Conservation (phyloP, 2,797 vertebrate genomes). For the Pseudomugil tenellus region DNA sequence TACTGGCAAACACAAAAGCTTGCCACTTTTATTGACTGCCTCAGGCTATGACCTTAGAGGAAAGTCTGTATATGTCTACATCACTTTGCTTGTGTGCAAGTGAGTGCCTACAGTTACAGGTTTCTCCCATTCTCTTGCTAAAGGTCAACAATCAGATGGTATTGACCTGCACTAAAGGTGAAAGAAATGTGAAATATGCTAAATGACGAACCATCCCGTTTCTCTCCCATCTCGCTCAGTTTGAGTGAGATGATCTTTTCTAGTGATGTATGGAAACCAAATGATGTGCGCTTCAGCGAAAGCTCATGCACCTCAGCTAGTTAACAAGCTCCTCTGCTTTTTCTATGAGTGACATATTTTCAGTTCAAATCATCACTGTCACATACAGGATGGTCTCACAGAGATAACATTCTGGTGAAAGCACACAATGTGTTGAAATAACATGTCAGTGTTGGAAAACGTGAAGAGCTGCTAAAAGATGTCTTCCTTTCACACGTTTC, state of each 20-base stretch:
- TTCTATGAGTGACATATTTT: not conserved
- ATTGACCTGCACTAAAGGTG: constrained; percentile 81
- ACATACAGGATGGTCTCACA: constrained; percentile 2
- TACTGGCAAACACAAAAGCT: constrained; percentile 66
- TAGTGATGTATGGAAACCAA: not conserved
- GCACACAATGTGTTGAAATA: constrained; percentile 9
- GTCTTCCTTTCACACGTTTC: constrained; percentile 8
- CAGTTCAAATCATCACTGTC: not conserved
- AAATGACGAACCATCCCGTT: constrained; percentile 62
- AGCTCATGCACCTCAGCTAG: constrained; percentile 9
- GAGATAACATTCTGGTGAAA: not conserved
- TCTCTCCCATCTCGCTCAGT: constrained; percentile 8
- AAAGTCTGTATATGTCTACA: constrained; percentile 36
- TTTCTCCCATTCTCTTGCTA: constrained; percentile 72
- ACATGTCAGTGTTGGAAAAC: not conserved
- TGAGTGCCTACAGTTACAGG: constrained; percentile 73
- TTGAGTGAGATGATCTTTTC: constrained; percentile 34
- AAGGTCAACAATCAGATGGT: constrained; percentile 84
- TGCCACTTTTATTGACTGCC: constrained; percentile 65
- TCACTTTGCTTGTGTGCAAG: constrained; percentile 46
- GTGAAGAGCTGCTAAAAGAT: not conserved
- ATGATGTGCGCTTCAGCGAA: not conserved
- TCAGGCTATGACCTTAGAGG: constrained; percentile 61
- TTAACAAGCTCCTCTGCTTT: no score
- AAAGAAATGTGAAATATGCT: constrained; percentile 77